Conservation (phyloP, 2,797 vertebrate species). For the Bufotes viridis region DNA sequence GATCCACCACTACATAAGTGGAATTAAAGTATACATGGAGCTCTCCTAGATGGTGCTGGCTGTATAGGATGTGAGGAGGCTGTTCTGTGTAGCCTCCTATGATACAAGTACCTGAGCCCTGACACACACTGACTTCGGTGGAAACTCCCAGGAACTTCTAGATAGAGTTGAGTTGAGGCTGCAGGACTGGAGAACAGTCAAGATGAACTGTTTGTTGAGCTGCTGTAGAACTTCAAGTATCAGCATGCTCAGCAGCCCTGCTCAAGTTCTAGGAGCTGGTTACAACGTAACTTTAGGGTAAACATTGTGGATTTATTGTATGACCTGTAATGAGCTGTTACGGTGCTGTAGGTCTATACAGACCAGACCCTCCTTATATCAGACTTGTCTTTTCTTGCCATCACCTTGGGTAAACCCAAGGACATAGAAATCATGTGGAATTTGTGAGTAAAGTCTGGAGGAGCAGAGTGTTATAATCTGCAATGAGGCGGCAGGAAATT, state of each 20-base stretch:
- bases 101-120: slow-evolving; percentile 25
- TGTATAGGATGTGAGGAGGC: background rate
- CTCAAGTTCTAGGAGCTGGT: background rate
- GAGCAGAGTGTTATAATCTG: background rate
- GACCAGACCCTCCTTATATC: background rate
- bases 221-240: background rate
- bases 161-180: slow-evolving; percentile 2
- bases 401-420: slow-evolving; percentile 11
- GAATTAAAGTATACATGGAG: slow-evolving; percentile 11
- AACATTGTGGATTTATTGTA: background rate
- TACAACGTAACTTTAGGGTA: too few species aligned
- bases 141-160: slow-evolving; percentile 42
- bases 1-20: slow-evolving; percentile 3
- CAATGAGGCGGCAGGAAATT: slow-evolving; percentile 23
- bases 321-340: background rate
- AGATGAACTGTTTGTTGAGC: background rate
- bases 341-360: background rate
- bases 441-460: background rate
- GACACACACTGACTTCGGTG: background rate
- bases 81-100: slow-evolving; percentile 22
- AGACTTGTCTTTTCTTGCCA: slow-evolving; percentile 45
- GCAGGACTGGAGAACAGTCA: background rate
- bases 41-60: slow-evolving; percentile 13
- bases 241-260: slow-evolving; percentile 2
- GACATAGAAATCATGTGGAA: slow-evolving; percentile 17